Percentiles rank a stretch among this genome's conserved stretches.
Conservation (phyloP, 2,113 vertebrate genomes). For the Psittacara wagleri region DNA sequence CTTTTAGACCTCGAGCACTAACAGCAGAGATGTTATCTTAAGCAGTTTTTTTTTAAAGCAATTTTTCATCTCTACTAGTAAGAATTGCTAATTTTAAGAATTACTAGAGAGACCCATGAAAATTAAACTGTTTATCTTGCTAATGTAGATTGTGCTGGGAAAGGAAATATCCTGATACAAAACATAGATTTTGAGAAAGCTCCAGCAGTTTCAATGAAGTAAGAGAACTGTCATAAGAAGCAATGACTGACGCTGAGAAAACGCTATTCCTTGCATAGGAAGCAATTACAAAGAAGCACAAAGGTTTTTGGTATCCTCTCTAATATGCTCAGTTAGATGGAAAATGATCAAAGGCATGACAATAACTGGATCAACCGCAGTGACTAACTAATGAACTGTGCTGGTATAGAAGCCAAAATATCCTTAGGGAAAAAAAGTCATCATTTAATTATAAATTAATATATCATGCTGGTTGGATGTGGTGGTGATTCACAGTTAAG, state of each 20-base stretch:
- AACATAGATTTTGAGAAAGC: not conserved
- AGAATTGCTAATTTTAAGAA: not conserved
- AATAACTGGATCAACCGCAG: conserved; percentile 13
- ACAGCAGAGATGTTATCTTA: not conserved
- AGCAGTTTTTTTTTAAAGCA: not conserved
- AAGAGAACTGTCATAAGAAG: not conserved
- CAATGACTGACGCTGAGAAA: not conserved
- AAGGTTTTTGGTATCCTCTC: not conserved
- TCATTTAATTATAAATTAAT: conserved; percentile 46
- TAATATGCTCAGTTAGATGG: not conserved
- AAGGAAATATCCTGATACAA: not conserved
- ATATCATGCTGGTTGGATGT: not conserved
- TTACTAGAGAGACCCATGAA: not conserved
- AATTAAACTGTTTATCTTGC: not conserved
- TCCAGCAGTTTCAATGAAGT: not conserved
- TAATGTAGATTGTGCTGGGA: not conserved
- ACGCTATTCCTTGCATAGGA: not conserved
- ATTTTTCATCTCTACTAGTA: not conserved
- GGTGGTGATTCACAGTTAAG: not conserved
- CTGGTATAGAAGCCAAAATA: not conserved
- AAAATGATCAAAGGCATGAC: conserved; percentile 24
- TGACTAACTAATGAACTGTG: conserved; percentile 28
- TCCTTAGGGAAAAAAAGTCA: conserved; percentile 3
- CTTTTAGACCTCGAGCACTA: not conserved
- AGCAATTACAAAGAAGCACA: not conserved